A percentile compares a stretch with the other conserved stretches of the same genome.
These are phyloP conservation scores for Saguinus imperator DNA, from an alignment of 2,113 vertebrate genomes.

Conservation along the genomic window DNA sequence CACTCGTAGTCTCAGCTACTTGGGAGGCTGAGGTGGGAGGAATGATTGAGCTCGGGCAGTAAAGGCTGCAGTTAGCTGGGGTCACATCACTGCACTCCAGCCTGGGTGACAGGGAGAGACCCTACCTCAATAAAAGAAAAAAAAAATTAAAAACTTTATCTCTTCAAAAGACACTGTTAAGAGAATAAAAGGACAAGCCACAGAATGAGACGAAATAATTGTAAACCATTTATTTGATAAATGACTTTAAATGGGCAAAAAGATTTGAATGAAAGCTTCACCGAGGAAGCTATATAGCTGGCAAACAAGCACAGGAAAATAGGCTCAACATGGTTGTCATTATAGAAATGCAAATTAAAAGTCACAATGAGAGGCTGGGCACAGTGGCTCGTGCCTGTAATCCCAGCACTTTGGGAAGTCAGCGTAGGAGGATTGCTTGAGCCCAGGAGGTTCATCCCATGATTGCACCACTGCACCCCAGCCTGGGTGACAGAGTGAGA, in stretches of 20 bases:
- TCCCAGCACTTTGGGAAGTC: too few relatives aligned
- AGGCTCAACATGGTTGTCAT: neutral
- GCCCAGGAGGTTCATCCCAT: too few relatives aligned
- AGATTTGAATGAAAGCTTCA: neutral
- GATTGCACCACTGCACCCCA: too few relatives aligned
- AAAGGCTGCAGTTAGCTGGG: too few relatives aligned
- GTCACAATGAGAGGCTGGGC: neutral
- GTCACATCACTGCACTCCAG: too few relatives aligned
- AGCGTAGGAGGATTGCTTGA: too few relatives aligned
- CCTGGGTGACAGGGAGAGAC: too few relatives aligned
- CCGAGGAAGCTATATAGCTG: neutral
- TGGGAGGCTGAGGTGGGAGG: too few relatives aligned
- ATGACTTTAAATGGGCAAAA: neutral
- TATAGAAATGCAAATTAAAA: neutral
- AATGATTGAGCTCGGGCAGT: too few relatives aligned
- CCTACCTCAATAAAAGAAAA: neutral
- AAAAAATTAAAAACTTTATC: neutral
- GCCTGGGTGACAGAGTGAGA: too few relatives aligned
- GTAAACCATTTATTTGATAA: neutral
- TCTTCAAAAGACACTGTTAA: neutral
- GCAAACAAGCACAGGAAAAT: neutral
- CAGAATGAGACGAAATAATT: neutral
- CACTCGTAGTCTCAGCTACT: too few relatives aligned
- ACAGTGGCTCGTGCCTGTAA: too few relatives aligned
- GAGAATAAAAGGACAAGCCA: conserved; percentile 19